Base-by-base conservation (phyloP, 2,113 vertebrate genomes). In the Daboia siamensis region DNA sequence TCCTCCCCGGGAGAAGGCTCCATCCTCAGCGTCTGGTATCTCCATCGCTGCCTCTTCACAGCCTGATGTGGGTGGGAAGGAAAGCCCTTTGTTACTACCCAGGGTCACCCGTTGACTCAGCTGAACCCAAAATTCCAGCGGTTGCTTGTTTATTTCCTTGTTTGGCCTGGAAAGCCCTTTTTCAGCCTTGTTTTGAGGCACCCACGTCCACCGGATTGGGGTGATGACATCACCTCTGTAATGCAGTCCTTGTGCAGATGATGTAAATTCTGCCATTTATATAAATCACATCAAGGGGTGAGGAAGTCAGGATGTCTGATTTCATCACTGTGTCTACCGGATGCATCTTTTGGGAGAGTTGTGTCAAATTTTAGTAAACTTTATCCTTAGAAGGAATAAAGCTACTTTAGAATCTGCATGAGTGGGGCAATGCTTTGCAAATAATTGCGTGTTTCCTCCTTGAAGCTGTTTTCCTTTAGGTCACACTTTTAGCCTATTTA, bases 301-400 rank as follows among this genome's bases (percentile, higher is more conserved):
- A 39, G 15, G 33, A 80, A 17, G n/a, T 44, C 2, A 1, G 17
- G 33, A 44, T 9, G 17, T 44, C 33, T 80, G 74, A 44, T 33
- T 2, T 80, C 74, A 21, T 20, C 33, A 20, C 74, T 8, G 17
- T 4, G 1, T 80, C 74, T 44, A 21, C 74, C 3, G 3, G 74
- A 21, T 44, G 74, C 17, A 4, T 80, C 3, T 80, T 86, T 61
- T 48, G 95, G 55, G 74, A 44, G 74, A 33, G 2, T 6, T 86
- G 74, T 48, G 74, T 21, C 86, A 88, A 90, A 90, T 23, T 94
- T 94, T 94, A 94, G 80, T 44, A 90, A 91, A 93, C 88, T 17
- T 69, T 33, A 17, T 69, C 33, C 13, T 69, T n/a, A 33, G 64
- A 6, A 69, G 92, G 91, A 96, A 96, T 97, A 97, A 97, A 88